phyloP scores from a whole-genome alignment of 2,113 vertebrate genomes.

The Sander vitreus region DNA sequence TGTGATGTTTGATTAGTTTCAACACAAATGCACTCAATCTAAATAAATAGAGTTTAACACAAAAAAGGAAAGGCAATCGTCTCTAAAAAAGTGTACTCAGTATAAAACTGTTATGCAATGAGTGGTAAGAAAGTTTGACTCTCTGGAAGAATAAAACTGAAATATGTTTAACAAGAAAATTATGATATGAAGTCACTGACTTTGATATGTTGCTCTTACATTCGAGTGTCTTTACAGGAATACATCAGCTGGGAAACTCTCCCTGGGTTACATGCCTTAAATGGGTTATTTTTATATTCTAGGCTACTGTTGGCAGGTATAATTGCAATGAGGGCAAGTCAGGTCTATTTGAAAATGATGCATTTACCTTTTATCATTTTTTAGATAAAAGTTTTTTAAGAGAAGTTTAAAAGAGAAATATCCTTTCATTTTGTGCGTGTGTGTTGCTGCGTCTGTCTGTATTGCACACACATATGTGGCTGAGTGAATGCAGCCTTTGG shows the following conservation, averaged over 20 bases:
- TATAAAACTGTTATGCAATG: background rate
- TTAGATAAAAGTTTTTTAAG: slow-evolving; percentile 15
- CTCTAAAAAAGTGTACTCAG: background rate
- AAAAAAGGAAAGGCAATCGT: background rate
- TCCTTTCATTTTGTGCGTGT: background rate
- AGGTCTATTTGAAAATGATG: background rate
- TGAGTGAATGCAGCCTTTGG: slow-evolving; percentile 44
- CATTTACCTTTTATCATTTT: background rate
- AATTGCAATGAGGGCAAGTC: background rate
- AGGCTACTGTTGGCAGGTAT: background rate
- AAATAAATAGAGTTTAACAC: background rate
- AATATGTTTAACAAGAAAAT: background rate
- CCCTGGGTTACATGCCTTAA: background rate
- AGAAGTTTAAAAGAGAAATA: slow-evolving; percentile 2
- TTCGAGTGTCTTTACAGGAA: background rate
- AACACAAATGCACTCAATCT: background rate
- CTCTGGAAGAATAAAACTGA: slow-evolving; percentile 5
- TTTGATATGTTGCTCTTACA: background rate
- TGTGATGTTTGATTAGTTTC: slow-evolving; percentile 9
- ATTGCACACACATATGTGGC: background rate
- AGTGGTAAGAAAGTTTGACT: background rate
- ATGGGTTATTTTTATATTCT: background rate
- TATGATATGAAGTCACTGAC: background rate
- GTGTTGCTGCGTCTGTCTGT: slow-evolving; percentile 12
- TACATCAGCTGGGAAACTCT: background rate